phyloP scores from a whole-genome alignment of 2,113 vertebrate species.

The Anhinga rufa region DNA sequence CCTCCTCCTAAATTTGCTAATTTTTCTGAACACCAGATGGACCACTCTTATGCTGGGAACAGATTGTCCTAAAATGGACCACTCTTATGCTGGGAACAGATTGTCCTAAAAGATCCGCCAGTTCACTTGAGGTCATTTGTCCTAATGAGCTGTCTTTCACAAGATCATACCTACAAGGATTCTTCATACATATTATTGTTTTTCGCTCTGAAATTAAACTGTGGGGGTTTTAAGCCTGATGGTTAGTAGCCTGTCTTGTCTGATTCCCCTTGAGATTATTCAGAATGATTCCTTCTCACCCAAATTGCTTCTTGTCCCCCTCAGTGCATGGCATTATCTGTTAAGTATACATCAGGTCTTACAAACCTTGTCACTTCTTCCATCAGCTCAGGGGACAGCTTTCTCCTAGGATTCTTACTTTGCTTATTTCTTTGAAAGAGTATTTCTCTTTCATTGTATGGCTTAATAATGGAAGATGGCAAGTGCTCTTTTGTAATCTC shows the following conservation, averaged over 20 bases:
- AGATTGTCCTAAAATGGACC: too few species aligned
- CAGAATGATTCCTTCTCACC: not conserved
- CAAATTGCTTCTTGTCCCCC: not conserved
- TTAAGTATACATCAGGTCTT: not conserved
- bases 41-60: too few species aligned
- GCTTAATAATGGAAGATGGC: not conserved
- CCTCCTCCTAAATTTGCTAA: accelerated
- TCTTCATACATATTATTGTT: not conserved
- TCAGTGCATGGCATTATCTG: not conserved
- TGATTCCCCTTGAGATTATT: not conserved
- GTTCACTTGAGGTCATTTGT: not conserved
- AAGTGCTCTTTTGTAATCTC: not conserved
- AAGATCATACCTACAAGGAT: not conserved
- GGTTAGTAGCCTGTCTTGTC: not conserved
- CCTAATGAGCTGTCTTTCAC: not conserved
- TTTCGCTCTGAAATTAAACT: not conserved
- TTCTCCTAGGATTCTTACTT: not conserved
- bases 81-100: not conserved
- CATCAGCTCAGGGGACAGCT: not conserved
- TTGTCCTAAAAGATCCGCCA: not conserved
- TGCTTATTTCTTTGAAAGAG: not conserved
- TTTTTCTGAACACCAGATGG: not conserved
- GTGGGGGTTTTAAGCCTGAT: not conserved
- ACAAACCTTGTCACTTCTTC: not conserved
- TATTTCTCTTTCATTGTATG: not conserved